phyloP scores from a whole-genome alignment of 2,888 invertebrate genomes.

The Caenorhabditis angaria region DNA sequence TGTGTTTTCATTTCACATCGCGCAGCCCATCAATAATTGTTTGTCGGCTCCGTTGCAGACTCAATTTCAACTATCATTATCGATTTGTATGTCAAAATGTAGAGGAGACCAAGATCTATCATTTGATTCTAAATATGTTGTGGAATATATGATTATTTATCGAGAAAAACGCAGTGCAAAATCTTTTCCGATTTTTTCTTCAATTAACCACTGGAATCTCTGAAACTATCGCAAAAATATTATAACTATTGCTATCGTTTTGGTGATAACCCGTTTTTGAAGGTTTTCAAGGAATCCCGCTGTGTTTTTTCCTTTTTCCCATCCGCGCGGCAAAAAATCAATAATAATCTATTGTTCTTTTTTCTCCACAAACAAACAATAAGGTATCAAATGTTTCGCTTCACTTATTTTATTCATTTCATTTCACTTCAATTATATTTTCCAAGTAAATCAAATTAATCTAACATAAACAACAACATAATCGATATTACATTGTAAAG shows the following conservation, averaged over 20 bases:
- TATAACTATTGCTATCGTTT: no score
- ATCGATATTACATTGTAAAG: background rate
- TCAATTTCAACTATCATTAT: slow-evolving; percentile 13
- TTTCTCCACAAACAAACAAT: background rate
- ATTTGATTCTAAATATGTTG: slow-evolving; percentile 10
- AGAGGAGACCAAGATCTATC: slow-evolving; percentile 13
- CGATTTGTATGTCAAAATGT: background rate
- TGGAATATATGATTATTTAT: no score
- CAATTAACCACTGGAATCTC: no score
- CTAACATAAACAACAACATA: no score
- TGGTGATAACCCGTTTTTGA: background rate
- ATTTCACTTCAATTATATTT: background rate
- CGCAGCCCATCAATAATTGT: slow-evolving; percentile 49
- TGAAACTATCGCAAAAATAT: no score
- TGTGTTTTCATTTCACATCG: slow-evolving; percentile 32
- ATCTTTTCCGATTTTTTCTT: no score
- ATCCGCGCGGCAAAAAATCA: background rate
- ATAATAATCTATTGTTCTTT: slow-evolving; percentile 1
- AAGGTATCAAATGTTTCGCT: slow-evolving; percentile 4
- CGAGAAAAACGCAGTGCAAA: no score
- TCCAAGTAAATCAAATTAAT: no score
- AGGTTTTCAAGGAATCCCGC: background rate
- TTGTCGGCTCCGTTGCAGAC: slow-evolving; percentile 26
- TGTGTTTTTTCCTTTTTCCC: background rate
- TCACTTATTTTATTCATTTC: background rate